Base-by-base conservation (phyloP, 2,113 vertebrate species). In the Etia nguti region DNA sequence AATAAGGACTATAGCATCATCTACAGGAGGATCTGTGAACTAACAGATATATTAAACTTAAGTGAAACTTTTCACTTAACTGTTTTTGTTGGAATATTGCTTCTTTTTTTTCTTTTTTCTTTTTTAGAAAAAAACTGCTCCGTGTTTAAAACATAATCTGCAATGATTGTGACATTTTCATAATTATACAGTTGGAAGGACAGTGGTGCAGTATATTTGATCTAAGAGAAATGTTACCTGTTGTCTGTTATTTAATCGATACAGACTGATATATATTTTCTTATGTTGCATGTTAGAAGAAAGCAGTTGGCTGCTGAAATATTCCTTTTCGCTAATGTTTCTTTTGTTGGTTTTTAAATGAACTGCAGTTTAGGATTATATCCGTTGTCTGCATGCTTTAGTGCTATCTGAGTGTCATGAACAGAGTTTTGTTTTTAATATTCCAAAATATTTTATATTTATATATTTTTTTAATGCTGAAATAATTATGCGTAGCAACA, bases 11-110 rank as follows among this genome's bases (percentile, higher is more conserved):
- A 20, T 43, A 82, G 79, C 93, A 34, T 92, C 90, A 93, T 90
- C 93, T 94, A 52, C 83, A 82, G 94, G 91, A 70, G 2, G n/a
- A 34, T 36, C 8, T 50, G 5, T 55, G 86, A 79, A 88, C 55
- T 65, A 22, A 62, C 65, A 6, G 18, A 34, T 31, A 5, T 52
- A 50, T 13, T n/a, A 31, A 77, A n/a, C 5, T 31, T n/a, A n/a
- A n/a, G n/a, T 26, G 56, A 41, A 41, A 29, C 38, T 18, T 59
- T 26, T 43, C 4, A 13, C 10, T 57, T 80, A 43, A 20, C 5
- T 18, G 16, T 41, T 41, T 38, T 43, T 41, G 62, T 41, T 68
- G 60, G 34, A 65, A 65, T 12, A 59, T 46, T 60, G 38, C 3
- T n/a, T 11, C 3, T 65, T 4, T 4, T 6, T 16, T 34, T 4